Evolutionary conservation across 2,113 vertebrate species (phyloP).

Genomic region (Calypte anna): DNA sequence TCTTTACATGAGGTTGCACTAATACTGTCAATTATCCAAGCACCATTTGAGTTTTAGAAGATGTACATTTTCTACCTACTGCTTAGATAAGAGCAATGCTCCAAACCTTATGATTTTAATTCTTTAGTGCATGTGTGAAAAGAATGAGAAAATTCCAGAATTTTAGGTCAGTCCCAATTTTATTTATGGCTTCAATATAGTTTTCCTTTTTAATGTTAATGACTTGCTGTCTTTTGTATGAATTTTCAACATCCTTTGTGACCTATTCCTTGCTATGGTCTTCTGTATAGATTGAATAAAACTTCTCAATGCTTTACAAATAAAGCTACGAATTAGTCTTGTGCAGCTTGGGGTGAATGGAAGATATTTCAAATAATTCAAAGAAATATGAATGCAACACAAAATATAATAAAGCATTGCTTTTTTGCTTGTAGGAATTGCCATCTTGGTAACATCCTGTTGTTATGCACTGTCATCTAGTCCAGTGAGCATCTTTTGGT

Average conservation of each 20-base stretch:
- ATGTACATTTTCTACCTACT: not conserved
- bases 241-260: slow-evolving; percentile 21
- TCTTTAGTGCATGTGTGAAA: not conserved
- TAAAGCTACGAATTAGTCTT: not conserved
- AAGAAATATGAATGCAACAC: not conserved
- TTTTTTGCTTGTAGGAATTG: not conserved
- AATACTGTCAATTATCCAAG: slow-evolving; percentile 54
- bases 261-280: not conserved
- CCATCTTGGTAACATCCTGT: not conserved
- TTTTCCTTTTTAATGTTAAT: slow-evolving; percentile 22
- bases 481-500: not conserved
- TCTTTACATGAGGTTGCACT: slow-evolving; percentile 20
- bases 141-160: slow-evolving; percentile 14
- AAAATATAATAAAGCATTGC: not conserved
- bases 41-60: slow-evolving; percentile 10
- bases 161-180: slow-evolving; percentile 9
- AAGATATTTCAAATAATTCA: not conserved
- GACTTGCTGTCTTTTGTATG: not conserved
- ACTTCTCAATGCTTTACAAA: not conserved
- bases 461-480: not conserved
- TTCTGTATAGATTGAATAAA: not conserved
- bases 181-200: slow-evolving; percentile 17
- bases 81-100: slow-evolving; percentile 12
- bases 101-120: slow-evolving; percentile 40
- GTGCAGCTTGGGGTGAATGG: not conserved